phyloP scores from a whole-genome alignment of 1,140 invertebrate species.

The Diabrotica undecimpunctata region DNA sequence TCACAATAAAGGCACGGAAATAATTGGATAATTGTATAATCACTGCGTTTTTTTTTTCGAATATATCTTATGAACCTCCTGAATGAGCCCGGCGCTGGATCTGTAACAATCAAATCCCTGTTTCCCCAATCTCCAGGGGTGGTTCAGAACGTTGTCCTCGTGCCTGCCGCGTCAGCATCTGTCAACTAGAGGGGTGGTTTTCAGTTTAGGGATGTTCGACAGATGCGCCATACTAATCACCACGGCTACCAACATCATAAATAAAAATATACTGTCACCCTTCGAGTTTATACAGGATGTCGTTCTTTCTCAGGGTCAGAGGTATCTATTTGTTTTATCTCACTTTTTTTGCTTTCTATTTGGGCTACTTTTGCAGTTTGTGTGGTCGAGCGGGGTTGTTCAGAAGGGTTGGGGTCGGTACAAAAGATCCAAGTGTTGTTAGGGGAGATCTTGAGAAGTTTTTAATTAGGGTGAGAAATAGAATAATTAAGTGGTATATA shows the following conservation, averaged over 20 bases:
- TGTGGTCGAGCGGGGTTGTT: conserved; percentile 1
- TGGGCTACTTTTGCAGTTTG: background rate
- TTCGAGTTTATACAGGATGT: background rate
- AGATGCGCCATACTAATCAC: conserved; percentile 1
- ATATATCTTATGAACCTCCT: no score
- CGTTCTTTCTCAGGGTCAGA: background rate
- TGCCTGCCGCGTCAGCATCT: background rate
- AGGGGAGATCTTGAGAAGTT: background rate
- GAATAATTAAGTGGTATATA: background rate
- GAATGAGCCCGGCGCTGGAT: no score
- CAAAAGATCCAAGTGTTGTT: background rate
- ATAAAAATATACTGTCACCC: conserved; percentile 2
- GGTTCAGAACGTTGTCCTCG: background rate
- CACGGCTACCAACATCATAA: background rate
- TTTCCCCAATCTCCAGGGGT: background rate
- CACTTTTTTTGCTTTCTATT: background rate
- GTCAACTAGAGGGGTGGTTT: background rate
- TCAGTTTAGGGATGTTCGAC: conserved; percentile 1
- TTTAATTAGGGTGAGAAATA: background rate
- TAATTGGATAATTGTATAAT: no score
- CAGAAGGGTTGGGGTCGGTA: background rate
- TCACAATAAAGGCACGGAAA: no score
- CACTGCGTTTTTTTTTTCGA: no score
- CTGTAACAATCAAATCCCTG: background rate
- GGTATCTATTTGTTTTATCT: background rate